A percentile compares a stretch with the other conserved stretches of the same genome.
Evolutionary conservation across 92 coral and sea anemone species (phyloP).

Genomic region (Umimayanthus chanpuru): DNA sequence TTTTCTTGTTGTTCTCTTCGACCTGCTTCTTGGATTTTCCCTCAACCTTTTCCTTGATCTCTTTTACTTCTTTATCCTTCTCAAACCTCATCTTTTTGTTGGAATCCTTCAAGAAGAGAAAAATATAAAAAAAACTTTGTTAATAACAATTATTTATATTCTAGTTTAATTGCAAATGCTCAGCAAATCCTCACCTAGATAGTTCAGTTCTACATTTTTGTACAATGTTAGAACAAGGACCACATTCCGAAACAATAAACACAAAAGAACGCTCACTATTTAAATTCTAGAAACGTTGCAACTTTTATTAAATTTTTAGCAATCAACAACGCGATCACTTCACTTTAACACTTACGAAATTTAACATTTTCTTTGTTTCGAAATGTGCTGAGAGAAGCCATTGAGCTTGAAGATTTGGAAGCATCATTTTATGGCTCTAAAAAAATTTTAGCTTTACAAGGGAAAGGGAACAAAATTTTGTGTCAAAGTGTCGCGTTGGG

Average conservation of each 20-base stretch:
- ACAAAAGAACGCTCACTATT: neutral
- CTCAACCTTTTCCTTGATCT: slow-evolving; percentile 80
- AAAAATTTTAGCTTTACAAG: neutral
- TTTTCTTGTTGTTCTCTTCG: slow-evolving; percentile 93
- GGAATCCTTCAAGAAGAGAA: slow-evolving; percentile 61
- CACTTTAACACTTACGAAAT: no score
- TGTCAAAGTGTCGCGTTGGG: neutral
- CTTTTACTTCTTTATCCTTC: slow-evolving; percentile 87
- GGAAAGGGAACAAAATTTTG: neutral
- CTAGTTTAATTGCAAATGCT: neutral
- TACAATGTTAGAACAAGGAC: no score
- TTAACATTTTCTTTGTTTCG: neutral
- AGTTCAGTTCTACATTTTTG: no score
- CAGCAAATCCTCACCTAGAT: no score
- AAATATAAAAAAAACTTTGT: neutral
- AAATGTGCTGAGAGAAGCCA: neutral
- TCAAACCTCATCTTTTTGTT: slow-evolving; percentile 83
- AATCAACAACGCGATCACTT: neutral
- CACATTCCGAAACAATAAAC: neutral
- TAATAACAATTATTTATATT: neutral
- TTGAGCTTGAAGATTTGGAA: neutral
- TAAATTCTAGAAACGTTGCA: neutral
- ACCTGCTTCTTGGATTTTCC: slow-evolving; percentile 85
- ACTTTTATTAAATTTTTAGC: neutral
- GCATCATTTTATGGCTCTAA: neutral